Evolutionary conservation across 2,797 vertebrate species (phyloP).

Genomic region (Sebastes taczanowskii): DNA sequence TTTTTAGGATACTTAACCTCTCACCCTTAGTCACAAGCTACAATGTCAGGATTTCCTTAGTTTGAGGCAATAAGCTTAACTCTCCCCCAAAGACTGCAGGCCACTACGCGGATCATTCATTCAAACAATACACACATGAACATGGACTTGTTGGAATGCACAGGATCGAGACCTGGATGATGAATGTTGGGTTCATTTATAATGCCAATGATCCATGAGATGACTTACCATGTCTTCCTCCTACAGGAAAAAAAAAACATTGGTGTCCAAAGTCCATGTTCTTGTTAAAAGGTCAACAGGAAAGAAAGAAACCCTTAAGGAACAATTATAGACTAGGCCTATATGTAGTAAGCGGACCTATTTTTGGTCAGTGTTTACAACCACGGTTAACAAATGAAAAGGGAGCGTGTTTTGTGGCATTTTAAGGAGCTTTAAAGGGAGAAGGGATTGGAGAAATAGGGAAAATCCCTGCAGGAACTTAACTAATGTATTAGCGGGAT

Average conservation of each 20-base stretch:
- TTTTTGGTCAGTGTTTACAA: not conserved
- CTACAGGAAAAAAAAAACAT: not conserved
- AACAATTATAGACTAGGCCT: not conserved
- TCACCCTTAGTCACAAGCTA: conserved; percentile 61
- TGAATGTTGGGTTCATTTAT: not conserved
- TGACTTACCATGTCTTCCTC: not conserved
- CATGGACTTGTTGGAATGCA: not conserved
- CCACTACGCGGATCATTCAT: not conserved
- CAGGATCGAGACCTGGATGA: not conserved
- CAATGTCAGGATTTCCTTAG: conserved; percentile 80
- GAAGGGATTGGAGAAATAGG: conserved; percentile 18
- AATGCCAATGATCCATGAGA: not conserved
- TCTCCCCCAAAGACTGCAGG: not conserved
- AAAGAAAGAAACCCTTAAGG: conserved; percentile 2
- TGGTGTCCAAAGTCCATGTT: conserved; percentile 5
- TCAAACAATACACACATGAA: conserved; percentile 20
- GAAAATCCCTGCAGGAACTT: conserved; percentile 57
- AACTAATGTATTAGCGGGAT: conserved; percentile 40
- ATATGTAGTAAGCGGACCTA: not conserved
- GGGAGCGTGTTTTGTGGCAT: conserved; percentile 18
- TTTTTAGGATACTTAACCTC: conserved; percentile 57
- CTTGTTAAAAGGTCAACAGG: conserved; percentile 19
- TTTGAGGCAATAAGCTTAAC: conserved; percentile 27
- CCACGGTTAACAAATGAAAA: conserved; percentile 21
- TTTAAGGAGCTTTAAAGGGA: conserved; percentile 61